Percentiles rank a stretch among this genome's conserved stretches.
Conservation (phyloP, 2,113 vertebrate species). For the Delphinapterus leucas region DNA sequence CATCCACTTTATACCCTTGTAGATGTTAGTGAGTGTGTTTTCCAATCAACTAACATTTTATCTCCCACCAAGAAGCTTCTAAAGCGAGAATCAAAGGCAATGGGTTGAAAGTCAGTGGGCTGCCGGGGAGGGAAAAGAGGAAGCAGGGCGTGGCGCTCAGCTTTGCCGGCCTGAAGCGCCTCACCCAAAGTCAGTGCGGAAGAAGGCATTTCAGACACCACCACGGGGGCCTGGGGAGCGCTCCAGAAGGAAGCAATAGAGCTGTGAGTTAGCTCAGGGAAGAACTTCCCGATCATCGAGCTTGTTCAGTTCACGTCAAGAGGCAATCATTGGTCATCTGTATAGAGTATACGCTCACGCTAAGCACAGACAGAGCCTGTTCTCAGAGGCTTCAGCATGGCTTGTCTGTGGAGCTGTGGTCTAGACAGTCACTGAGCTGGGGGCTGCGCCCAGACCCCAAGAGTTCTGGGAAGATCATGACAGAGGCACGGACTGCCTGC, state of each 20-base stretch:
- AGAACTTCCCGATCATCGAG: neutral
- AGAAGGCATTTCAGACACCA: neutral
- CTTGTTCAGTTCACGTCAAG: neutral
- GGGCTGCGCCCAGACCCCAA: neutral
- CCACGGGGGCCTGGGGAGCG: accelerated
- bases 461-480: neutral
- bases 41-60: constrained; percentile 71
- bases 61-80: constrained; percentile 67
- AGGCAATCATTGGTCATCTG: neutral
- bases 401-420: neutral
- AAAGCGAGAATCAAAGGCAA: constrained; percentile 48
- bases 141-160: neutral
- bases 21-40: constrained; percentile 54
- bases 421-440: neutral
- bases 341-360: neutral
- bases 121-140: neutral
- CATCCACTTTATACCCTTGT: constrained; percentile 64
- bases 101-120: neutral
- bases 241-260: neutral
- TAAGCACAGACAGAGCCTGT: neutral
- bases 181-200: neutral
- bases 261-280: neutral
- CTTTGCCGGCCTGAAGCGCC: neutral
- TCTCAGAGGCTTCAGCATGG: neutral
- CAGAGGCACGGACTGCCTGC: neutral